These are phyloP conservation scores for Eristalis arbustorum DNA, from an alignment of 2,888 invertebrate genomes.

Conservation along the genomic window DNA sequence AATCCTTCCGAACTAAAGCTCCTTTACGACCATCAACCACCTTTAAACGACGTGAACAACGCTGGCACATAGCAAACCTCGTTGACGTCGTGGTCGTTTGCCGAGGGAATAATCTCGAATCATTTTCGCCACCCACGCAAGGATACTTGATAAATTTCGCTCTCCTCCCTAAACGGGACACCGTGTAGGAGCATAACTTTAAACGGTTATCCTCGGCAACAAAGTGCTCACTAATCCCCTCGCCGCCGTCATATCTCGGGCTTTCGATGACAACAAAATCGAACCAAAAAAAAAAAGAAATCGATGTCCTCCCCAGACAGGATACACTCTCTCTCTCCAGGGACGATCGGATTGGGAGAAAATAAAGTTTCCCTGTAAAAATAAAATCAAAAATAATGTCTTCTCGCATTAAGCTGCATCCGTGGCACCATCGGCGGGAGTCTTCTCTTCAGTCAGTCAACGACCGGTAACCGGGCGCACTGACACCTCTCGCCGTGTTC, in stretches of 20 bases:
- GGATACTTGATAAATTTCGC: neutral
- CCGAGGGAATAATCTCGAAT: neutral
- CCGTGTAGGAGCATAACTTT: slow-evolving; percentile 31
- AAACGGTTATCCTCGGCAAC: slow-evolving; percentile 52
- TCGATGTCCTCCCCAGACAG: neutral
- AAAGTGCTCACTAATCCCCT: slow-evolving; percentile 49
- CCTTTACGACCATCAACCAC: neutral
- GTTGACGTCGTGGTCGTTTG: neutral
- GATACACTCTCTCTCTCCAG: neutral
- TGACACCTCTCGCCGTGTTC: neutral
- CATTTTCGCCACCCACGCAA: neutral
- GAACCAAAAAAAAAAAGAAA: neutral
- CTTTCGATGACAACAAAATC: neutral
- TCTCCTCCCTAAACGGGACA: neutral
- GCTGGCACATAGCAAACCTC: neutral
- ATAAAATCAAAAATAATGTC: neutral
- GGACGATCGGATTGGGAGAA: neutral
- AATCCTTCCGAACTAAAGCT: neutral
- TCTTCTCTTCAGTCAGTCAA: neutral
- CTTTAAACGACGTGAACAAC: neutral
- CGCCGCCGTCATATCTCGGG: neutral
- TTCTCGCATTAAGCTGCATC: neutral
- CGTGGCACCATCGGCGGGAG: neutral
- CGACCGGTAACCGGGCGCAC: neutral
- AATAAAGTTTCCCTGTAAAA: neutral